Conservation (phyloP, 2,797 vertebrate genomes). For the Lemur catta region DNA sequence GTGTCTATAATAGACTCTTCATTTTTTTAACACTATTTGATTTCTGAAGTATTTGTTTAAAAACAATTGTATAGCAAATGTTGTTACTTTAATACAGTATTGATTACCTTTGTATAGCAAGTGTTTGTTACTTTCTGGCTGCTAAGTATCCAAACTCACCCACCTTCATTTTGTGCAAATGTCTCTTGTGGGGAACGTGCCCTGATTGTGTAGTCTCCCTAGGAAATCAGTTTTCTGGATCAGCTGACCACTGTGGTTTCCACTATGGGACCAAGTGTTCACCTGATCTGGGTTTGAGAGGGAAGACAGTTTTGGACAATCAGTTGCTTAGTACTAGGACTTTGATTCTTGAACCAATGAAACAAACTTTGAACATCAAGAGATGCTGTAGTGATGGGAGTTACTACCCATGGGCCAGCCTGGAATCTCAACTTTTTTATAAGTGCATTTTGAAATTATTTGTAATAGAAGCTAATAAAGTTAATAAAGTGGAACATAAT, state of each 20-base stretch:
- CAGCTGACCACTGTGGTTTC: too few species aligned
- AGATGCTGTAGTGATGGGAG: too few species aligned
- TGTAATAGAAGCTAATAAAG: background rate
- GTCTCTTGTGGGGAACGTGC: rapidly evolving
- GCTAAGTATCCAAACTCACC: background rate
- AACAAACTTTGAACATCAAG: background rate
- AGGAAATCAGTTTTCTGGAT: background rate
- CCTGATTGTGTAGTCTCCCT: rapidly evolving
- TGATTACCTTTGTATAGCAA: background rate
- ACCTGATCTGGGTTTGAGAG: background rate
- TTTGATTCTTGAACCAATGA: too few species aligned
- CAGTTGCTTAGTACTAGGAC: background rate
- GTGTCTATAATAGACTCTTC: background rate
- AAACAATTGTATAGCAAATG: background rate
- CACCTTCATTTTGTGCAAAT: rapidly evolving
- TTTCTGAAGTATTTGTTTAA: constrained; percentile 31
- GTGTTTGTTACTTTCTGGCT: background rate
- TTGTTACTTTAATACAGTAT: background rate
- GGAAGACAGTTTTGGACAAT: rapidly evolving
- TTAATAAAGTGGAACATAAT: background rate
- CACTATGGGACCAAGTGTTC: background rate
- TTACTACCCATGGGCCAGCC: rapidly evolving
- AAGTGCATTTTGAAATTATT: background rate
- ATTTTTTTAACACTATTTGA: background rate
- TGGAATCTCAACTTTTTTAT: background rate